phyloP scores from a whole-genome alignment of 2,797 vertebrate genomes.

The Forpus xanthops region DNA sequence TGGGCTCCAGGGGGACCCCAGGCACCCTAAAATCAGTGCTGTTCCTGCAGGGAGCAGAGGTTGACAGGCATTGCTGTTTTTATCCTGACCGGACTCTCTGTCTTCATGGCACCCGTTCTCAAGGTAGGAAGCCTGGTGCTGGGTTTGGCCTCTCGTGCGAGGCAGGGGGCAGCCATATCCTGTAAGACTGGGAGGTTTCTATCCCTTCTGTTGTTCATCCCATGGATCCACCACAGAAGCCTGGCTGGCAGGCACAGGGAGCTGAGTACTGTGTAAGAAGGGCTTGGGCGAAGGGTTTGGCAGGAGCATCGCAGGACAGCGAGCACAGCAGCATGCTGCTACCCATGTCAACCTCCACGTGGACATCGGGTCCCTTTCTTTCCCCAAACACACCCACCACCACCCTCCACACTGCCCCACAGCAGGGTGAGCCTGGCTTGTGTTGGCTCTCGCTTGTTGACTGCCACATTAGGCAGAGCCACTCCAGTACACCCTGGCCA shows the following conservation, averaged over 20 bases:
- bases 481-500: not conserved
- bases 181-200: not conserved
- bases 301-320: rapidly evolving
- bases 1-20: rapidly evolving
- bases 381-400: not conserved
- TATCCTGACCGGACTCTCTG: slow-evolving; percentile 74
- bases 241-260: not conserved
- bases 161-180: rapidly evolving
- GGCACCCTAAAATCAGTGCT: not conserved
- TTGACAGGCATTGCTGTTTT: slow-evolving; percentile 79
- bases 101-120: slow-evolving; percentile 80
- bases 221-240: rapidly evolving
- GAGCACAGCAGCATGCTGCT: not conserved
- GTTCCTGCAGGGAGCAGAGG: slow-evolving; percentile 77
- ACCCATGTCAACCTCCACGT: not conserved
- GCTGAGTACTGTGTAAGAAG: not conserved
- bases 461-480: not conserved
- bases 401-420: rapidly evolving
- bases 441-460: not conserved
- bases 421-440: not conserved
- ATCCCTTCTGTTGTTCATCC: rapidly evolving
- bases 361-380: rapidly evolving
- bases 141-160: not conserved
- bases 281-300: not conserved
- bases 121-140: slow-evolving; percentile 68